A percentile compares a stretch with the other conserved stretches of the same genome.
These are phyloP conservation scores for Argya squamiceps DNA, from an alignment of 2,797 vertebrate species.

Conservation along the genomic window DNA sequence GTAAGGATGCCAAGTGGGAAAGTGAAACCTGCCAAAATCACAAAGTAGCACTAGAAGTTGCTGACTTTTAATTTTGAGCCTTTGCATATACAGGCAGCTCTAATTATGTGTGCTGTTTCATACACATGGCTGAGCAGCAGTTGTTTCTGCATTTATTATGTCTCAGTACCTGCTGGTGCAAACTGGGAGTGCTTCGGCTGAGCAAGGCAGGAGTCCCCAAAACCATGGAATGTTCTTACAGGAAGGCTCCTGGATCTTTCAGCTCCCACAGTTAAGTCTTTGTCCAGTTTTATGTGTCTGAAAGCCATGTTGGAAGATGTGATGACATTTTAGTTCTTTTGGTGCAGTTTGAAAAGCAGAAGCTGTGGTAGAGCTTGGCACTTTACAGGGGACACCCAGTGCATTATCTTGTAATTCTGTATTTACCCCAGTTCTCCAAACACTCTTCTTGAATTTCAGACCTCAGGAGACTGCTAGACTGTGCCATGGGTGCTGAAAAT, in stretches of 20 bases:
- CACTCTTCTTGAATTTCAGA: neutral
- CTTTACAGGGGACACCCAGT: neutral
- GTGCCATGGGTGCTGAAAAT: neutral
- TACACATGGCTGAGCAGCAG: neutral
- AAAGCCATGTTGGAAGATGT: neutral
- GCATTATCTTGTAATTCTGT: neutral
- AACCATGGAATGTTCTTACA: rapidly evolving
- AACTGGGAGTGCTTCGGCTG: neutral
- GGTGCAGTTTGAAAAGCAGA: neutral
- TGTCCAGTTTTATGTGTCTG: neutral
- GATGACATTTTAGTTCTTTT: neutral
- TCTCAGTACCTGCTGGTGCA: neutral
- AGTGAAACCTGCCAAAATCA: constrained; percentile 8
- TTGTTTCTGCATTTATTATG: neutral
- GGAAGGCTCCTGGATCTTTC: rapidly evolving
- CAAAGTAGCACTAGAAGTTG: neutral
- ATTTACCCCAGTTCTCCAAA: neutral
- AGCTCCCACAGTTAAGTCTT: neutral
- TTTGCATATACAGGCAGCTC: neutral
- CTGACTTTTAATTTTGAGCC: constrained; percentile 14
- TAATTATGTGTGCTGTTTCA: neutral
- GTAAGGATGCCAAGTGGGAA: constrained; percentile 8
- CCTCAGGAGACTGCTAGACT: neutral
- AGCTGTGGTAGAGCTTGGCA: neutral
- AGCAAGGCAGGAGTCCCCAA: neutral